Evolutionary conservation across 2,888 invertebrate genomes (phyloP), one percentile per base, ranked within the genome.

Genomic region (Leucophenga maculata): DNA sequence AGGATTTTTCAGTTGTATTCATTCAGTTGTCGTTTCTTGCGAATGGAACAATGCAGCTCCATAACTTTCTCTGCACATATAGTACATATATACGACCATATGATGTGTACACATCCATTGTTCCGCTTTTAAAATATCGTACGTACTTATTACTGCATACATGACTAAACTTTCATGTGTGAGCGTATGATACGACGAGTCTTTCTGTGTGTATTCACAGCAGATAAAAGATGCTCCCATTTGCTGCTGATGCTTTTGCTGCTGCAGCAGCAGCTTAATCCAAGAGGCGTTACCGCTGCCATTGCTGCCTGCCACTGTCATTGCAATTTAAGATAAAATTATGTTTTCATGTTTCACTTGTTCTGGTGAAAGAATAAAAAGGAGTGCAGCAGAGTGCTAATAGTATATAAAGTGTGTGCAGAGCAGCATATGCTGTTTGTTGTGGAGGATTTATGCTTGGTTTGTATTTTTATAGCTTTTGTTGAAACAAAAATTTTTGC

Each of bases 301-400:
- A 16, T 31, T 31, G 55, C 6, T 32, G 50, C 65, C 78, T 83
- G 83, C 74, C 75, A 75, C 78, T 83, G 82, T 77, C 82, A 76
- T 75, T 77, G 77, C 83, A 75, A 80, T 82, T 84, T 84, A 76
- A 82, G 79, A 74, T 74, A 76, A 81, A 81, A 82, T 81, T 81
- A 81, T 84, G 84, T 84, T 84, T 84, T 80, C 84, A 80, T 81
- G 80, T 81, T 78, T 48, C 62, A 48, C 39, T 60, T 20, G 22
- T 55, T 26, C 22, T 55, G 55, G 55, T 26, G 26, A 55, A 55
- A 55, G 55, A 4, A 22, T 20, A 20, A 55, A 18, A 18, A 55
- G 14, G 14, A 26, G 26, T 55, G 59, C 59, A n/a, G 31, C 26
- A 8, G 14, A 6, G 32, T 0, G 1, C 16, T 26, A 6, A 6